These are phyloP conservation scores for Pardalotus punctatus DNA, from an alignment of 2,113 vertebrate genomes.

Conservation along the genomic window DNA sequence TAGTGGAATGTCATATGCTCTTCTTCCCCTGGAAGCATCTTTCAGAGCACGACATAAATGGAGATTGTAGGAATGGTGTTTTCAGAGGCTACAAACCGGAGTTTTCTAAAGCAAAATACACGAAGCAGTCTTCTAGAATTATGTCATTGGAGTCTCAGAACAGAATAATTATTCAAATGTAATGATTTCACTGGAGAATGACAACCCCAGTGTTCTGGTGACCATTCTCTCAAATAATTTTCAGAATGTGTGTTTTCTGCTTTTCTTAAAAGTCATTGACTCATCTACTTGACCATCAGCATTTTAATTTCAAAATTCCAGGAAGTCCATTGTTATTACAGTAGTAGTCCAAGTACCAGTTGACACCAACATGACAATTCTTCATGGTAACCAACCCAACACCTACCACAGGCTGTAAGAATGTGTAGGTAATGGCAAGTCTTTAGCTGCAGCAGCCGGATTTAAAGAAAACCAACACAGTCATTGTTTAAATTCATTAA, in stretches of 20 bases:
- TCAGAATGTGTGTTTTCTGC: background rate
- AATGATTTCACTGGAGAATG: background rate
- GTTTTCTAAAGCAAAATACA: background rate
- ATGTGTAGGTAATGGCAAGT: constrained; percentile 20
- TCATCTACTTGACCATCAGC: background rate
- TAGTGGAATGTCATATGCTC: background rate
- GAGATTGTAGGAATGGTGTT: background rate
- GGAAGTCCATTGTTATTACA: background rate
- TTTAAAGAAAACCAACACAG: constrained; percentile 61
- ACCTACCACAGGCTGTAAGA: background rate
- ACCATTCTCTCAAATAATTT: background rate
- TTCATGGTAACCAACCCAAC: background rate
- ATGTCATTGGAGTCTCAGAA: background rate
- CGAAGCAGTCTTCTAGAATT: background rate
- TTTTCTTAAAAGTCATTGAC: background rate
- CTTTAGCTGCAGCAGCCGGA: constrained; percentile 73
- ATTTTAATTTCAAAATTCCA: background rate
- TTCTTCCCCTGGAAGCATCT: background rate
- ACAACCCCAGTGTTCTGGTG: background rate
- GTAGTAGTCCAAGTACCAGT: background rate
- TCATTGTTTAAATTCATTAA: constrained; percentile 11
- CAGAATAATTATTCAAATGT: background rate
- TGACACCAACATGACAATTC: background rate
- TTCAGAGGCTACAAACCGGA: background rate
- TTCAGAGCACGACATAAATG: background rate